These are phyloP conservation scores for Cinara cedri DNA, from an alignment of 2,888 invertebrate species.

Conservation along the genomic window DNA sequence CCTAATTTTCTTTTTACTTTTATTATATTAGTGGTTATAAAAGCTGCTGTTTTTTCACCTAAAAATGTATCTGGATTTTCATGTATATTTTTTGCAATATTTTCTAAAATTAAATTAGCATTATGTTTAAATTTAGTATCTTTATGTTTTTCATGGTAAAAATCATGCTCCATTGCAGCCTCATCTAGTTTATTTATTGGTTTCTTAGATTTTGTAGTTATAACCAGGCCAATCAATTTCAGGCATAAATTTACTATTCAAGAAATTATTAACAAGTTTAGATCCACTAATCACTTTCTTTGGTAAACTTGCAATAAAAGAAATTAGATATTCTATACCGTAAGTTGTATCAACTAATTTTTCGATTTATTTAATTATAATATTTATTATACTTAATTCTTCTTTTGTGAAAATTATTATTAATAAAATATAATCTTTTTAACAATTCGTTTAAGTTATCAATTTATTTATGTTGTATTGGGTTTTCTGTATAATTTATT, in stretches of 20 bases:
- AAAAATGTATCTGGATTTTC: no score
- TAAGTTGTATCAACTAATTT: neutral
- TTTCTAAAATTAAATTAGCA: neutral
- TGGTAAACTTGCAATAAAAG: neutral
- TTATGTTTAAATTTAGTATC: neutral
- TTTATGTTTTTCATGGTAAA: neutral
- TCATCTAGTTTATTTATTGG: neutral
- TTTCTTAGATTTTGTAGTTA: neutral
- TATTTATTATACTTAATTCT: no score
- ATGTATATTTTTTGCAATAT: no score
- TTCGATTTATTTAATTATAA: neutral
- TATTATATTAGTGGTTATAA: no score
- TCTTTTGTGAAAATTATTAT: slow-evolving; percentile 6
- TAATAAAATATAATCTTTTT: slow-evolving; percentile 10
- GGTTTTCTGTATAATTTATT: neutral
- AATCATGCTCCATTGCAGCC: neutral
- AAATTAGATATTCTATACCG: neutral
- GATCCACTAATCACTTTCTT: neutral
- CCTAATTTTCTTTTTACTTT: no score
- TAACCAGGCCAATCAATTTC: neutral
- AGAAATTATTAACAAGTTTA: neutral
- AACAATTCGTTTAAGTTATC: slow-evolving; percentile 1
- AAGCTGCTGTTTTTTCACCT: no score
- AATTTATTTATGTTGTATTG: neutral
- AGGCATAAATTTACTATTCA: neutral